These are phyloP conservation scores for Glyptemys insculpta DNA, from an alignment of 2,797 vertebrate genomes.

Conservation along the genomic window DNA sequence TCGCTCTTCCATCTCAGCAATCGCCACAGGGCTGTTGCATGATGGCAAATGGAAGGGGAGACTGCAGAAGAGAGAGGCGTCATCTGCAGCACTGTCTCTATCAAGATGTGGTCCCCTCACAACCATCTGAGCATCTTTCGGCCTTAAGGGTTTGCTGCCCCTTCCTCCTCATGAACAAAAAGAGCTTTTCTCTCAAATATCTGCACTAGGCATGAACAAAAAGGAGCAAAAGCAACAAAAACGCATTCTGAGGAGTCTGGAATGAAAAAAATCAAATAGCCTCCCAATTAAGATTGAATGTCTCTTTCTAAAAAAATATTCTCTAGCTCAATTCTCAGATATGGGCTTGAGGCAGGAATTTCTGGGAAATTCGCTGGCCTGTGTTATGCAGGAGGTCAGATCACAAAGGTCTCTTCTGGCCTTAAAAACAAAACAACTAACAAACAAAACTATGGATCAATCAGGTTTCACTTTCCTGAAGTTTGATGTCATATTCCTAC, in stretches of 20 bases:
- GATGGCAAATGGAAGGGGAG: not conserved
- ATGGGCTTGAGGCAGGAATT: not conserved
- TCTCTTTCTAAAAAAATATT: not conserved
- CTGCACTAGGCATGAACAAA: not conserved
- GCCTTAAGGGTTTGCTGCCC: not conserved
- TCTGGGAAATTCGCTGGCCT: not conserved
- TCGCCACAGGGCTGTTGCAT: not conserved
- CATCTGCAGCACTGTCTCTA: not conserved
- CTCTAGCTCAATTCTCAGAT: not conserved
- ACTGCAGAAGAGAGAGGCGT: not conserved
- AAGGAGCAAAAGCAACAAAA: not conserved
- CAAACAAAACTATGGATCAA: not conserved
- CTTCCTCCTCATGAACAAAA: not conserved
- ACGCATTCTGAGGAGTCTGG: not conserved
- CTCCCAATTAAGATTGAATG: not conserved
- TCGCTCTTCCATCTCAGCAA: not conserved
- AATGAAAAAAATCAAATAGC: not conserved
- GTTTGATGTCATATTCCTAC: not conserved
- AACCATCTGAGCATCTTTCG: not conserved
- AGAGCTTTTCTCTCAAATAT: not conserved
- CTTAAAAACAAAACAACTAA: not conserved
- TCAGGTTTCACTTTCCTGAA: not conserved
- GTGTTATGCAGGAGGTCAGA: not conserved
- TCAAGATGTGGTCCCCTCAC: not conserved
- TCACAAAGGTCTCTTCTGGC: not conserved